These are phyloP conservation scores for Netelia melanura DNA, from an alignment of 2,888 invertebrate species.

Conservation along the genomic window DNA sequence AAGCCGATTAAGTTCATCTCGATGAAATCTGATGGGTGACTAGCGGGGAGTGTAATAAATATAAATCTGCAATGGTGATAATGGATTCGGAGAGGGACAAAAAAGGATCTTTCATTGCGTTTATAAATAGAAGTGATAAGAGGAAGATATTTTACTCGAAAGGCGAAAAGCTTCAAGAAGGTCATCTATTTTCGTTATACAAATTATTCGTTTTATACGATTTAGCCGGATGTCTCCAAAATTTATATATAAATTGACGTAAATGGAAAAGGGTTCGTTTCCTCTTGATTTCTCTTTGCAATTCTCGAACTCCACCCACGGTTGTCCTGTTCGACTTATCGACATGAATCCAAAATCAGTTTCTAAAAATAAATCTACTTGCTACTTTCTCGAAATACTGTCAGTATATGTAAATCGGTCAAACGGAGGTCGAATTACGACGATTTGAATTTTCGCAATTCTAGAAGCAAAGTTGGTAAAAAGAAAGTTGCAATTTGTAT, in stretches of 20 bases:
- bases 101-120: conserved; percentile 18
- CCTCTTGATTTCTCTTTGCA: no score
- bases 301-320: no score
- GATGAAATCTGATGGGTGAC: conserved; percentile 24
- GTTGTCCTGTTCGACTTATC: no score
- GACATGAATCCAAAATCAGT: no score
- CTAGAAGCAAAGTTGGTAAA: no score
- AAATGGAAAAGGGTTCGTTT: neutral
- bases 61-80: conserved; percentile 4
- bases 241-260: neutral
- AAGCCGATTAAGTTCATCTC: conserved; percentile 46
- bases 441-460: no score
- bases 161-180: neutral
- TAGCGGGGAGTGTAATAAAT: conserved; percentile 12
- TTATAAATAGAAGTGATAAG: neutral
- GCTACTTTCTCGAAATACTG: no score
- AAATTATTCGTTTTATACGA: conserved; percentile 38
- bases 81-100: conserved; percentile 25
- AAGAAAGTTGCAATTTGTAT: no score
- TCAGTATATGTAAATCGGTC: no score
- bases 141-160: neutral
- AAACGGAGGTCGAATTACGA: no score
- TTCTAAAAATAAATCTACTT: no score
- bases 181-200: conserved; percentile 32
- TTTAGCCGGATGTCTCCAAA: neutral